A percentile compares a stretch with the other conserved stretches of the same genome.
These are phyloP conservation scores for Sylvilagus bachmani DNA, from an alignment of 2,113 vertebrate species.

Conservation along the genomic window DNA sequence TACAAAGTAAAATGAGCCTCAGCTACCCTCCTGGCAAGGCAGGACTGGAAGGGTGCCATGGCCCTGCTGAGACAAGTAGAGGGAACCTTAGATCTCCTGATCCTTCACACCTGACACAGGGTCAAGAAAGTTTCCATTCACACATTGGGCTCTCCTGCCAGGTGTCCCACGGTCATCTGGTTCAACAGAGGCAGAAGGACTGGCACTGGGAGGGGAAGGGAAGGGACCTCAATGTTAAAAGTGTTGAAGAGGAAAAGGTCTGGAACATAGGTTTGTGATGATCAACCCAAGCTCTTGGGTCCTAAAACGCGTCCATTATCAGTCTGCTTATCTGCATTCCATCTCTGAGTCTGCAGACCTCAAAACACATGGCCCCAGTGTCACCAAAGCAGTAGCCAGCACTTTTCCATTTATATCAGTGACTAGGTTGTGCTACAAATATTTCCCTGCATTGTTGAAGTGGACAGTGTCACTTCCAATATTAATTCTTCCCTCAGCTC, in stretches of 20 bases:
- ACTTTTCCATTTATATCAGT: not conserved
- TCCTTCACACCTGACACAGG: not conserved
- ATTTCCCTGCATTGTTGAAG: not conserved
- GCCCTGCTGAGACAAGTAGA: not conserved
- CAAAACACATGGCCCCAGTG: not conserved
- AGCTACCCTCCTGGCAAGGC: not conserved
- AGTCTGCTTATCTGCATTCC: not conserved
- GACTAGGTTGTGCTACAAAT: not conserved
- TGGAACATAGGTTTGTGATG: not conserved
- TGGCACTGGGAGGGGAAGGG: not conserved
- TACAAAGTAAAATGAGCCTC: not conserved
- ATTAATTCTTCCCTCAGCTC: not conserved
- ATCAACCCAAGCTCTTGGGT: not conserved
- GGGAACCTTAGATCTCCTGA: not conserved
- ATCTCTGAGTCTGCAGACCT: not conserved
- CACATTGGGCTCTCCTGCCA: not conserved
- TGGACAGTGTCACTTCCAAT: not conserved
- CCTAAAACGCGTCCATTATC: not conserved
- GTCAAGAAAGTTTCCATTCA: fast-evolving
- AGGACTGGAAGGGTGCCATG: not conserved
- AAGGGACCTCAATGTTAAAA: not conserved
- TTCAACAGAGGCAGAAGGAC: not conserved
- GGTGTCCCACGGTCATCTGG: not conserved
- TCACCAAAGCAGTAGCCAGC: not conserved
- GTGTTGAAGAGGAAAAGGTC: not conserved